phyloP scores from a whole-genome alignment of 2,113 vertebrate genomes.

The Chiloscyllium plagiosum region DNA sequence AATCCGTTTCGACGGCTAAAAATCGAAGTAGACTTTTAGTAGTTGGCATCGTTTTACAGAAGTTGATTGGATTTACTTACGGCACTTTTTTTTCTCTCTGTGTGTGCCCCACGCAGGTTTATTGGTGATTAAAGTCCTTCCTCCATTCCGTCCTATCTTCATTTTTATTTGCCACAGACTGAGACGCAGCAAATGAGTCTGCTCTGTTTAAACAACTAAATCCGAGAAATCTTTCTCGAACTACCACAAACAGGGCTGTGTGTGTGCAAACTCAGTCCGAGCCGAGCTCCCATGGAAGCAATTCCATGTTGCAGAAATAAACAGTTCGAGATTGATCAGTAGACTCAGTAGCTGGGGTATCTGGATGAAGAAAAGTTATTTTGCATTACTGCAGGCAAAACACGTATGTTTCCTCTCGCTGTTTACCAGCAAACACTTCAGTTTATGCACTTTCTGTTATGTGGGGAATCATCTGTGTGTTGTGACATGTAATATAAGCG shows the following conservation, averaged over 20 bases:
- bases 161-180: neutral
- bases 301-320: slow-evolving; percentile 28
- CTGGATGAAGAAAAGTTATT: neutral
- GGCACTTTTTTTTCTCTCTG: neutral
- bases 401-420: neutral
- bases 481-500: neutral
- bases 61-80: neutral
- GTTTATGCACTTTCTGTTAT: neutral
- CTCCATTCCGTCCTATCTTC: no score
- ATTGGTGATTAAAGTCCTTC: neutral
- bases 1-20: neutral
- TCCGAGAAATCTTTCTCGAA: neutral
- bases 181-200: neutral
- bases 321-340: neutral
- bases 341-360: neutral
- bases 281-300: neutral
- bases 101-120: neutral
- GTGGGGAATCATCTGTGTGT: neutral
- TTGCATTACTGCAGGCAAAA: neutral
- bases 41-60: neutral
- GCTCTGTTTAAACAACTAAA: neutral
- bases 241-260: slow-evolving; percentile 5
- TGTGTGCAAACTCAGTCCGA: slow-evolving; percentile 29
- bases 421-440: slow-evolving; percentile 17
- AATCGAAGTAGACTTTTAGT: neutral